Conservation (phyloP, 1,140 invertebrate species). For the Littorina saxatilis region DNA sequence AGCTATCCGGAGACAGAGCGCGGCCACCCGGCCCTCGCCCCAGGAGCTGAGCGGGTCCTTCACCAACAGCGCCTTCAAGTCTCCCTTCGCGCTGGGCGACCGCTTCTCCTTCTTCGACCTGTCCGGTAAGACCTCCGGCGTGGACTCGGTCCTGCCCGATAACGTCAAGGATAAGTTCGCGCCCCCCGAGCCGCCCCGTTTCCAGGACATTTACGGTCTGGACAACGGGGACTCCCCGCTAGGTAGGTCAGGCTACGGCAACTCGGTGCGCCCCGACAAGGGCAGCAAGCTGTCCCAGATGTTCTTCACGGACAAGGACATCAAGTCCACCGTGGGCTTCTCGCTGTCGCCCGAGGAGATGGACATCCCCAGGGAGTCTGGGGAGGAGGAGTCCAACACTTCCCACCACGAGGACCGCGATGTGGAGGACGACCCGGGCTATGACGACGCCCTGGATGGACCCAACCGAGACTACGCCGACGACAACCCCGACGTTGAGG, state of each 20-base stretch:
- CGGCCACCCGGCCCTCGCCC: not conserved
- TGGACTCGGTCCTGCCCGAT: not conserved
- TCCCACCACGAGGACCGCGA: constrained; percentile 15
- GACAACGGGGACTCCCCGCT: constrained; percentile 21
- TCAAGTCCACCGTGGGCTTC: not conserved
- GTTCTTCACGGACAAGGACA: constrained; percentile 14
- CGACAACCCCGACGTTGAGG: not conserved
- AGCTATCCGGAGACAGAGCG: not conserved
- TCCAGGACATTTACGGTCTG: constrained; percentile 33
- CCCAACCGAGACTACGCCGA: not conserved
- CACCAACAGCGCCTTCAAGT: constrained; percentile 11
- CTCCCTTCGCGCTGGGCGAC: constrained; percentile 1
- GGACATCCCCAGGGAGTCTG: constrained; percentile 19
- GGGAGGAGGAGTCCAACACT: not conserved
- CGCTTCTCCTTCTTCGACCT: constrained; percentile 17
- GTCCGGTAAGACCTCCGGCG: constrained; percentile 21
- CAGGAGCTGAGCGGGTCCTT: not conserved
- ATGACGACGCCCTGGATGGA: not conserved
- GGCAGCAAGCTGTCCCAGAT: not conserved
- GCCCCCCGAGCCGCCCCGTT: constrained; percentile 28
- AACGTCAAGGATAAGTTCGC: constrained; percentile 10
- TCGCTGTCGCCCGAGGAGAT: constrained; percentile 20
- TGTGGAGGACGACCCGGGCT: constrained; percentile 11
- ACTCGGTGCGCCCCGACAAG: constrained; percentile 1
- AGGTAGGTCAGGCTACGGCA: constrained; percentile 8